Base-by-base conservation (phyloP, 2,113 vertebrate species). In the Okapia johnstoni region DNA sequence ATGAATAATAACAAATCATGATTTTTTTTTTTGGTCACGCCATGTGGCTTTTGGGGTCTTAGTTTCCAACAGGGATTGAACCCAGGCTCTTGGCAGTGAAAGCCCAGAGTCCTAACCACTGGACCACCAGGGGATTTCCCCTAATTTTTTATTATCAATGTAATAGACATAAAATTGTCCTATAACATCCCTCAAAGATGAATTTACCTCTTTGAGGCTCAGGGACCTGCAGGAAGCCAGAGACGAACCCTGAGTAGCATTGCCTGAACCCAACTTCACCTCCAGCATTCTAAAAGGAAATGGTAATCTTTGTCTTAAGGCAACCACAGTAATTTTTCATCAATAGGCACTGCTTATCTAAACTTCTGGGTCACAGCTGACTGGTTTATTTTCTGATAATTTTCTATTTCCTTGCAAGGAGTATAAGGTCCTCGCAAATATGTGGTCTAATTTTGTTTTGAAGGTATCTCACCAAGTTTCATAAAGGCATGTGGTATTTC, bases 21-120 rank as follows among this genome's bases (percentile, higher is more conserved):
- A 28, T 21, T 87, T 36, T 48, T 1, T 61, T 63, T 19, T 66
- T n/a, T 66, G 19, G 63, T n/a, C 0, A 0, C 0, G 0, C 66
- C 19, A 6, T 23, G n/a, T 70, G 19, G 19, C 66, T 70, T 70
- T 70, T 70, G 19, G 19, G 10, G 10, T 70, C 63, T 70, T 36
- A 70, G 63, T 36, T 70, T 17, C n/a, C 63, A 36, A 17, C 63
- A 70, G n/a, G 19, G n/a, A 36, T 21, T 70, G 17, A 70, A 36
- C n/a, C n/a, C 1, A 0, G 66, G n/a, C 66, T 70, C 19, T 40
- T 70, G 66, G 66, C n/a, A 40, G n/a, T 70, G 19, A 70, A 70
- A 70, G 66, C 21, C n/a, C 66, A 40, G 66, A 70, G n/a, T 40
- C 66, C 36, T 70, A 70, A 40, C n/a, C 66, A 23, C n/a, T 70